Base-by-base conservation (phyloP, 2,888 invertebrate species). In the Synanthedon myopaeformis region DNA sequence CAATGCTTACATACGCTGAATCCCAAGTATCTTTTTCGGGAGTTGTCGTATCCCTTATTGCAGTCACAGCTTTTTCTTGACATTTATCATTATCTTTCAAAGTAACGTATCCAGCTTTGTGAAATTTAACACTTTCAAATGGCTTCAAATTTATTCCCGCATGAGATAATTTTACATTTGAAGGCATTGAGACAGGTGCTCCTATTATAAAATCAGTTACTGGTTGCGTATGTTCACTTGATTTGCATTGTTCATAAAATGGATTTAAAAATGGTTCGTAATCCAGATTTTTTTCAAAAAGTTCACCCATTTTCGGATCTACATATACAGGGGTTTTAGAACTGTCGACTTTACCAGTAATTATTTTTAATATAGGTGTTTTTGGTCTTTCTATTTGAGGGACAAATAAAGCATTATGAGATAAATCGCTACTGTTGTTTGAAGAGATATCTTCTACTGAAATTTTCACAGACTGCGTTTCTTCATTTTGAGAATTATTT, bases 1-100 rank as follows among this genome's bases (percentile, higher is more conserved):
- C 89, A 58, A 89, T 88, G 72, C 89, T 89, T 60, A 89, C 84
- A 61, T 89, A 89, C 11, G 89, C 89, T 8, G 89, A 89, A 69
- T 89, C 89, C 83, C 88, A 86, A 57, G 76, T 76, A 58, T 89
- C 88, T 74, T 78, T 85, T 62, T 74, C 76, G 35, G 80, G 74
- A 50, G 79, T 74, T 13, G 69, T 23, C 5, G 23, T 60, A 61
- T 45, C 45, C 14, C n/a, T 45, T 12, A 13, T 45, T 45, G 45
- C 61, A 53, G 63, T 61, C 42, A 62, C 57, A 51, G 51, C 59
- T 54, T 59, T 66, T 59, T 64, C 67, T 54, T 66, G 67, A 35
- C 61, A 57, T 58, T 72, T 69, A 51, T 67, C 63, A 52, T 60
- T 67, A 56, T 74, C 71, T 54, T 69, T 68, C 23, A 66, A 55